Base-by-base conservation (phyloP, 1,140 invertebrate species). In the Hormaphis cornu region DNA sequence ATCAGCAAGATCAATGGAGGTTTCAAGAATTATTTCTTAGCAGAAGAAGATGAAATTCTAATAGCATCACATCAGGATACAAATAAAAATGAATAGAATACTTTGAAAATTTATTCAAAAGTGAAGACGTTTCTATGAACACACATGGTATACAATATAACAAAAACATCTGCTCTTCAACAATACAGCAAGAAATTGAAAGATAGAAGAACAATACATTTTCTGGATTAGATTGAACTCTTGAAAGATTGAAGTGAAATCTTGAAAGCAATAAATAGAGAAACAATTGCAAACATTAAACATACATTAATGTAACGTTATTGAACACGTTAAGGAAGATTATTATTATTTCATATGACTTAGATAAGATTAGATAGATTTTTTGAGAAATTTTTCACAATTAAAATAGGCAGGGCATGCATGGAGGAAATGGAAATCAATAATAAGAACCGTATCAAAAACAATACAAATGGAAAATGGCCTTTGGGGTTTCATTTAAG, bases 11-110 rank as follows among this genome's bases (percentile, higher is more conserved):
- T 42, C 16, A 42, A 6, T 42, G 40, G 46, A 50, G 46, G 46
- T 50, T 50, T 50, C 18, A 50, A 50, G 46, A 52, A 52, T 52
- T 26, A 52, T 52, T 52, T 52, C 48, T 52, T 52, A 52, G 48
- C 10, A 52, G 48, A 7, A 52, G 26, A 52, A 14, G 48, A 52
- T 52, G 48, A 24, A 52, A 24, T 7, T 14, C 26, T 24, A 52
- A 50, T 50, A 50, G 26, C 48, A 50, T 26, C 48, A 50, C 48
- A 50, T 10, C 20, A 50, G 22, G 48, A 50, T 50, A 50, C 26
- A 50, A 9, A 50, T 20, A 26, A 50, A 50, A 50, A 50, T 24
- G 48, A 16, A 50, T 22, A 14, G 8, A 50, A 50, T 50, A 50
- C 48, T 50, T 50, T 50, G 4, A 24, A 50, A 50, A 50, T 26